Conservation (phyloP, 2,113 vertebrate species). For the Hemiprocne comata region DNA sequence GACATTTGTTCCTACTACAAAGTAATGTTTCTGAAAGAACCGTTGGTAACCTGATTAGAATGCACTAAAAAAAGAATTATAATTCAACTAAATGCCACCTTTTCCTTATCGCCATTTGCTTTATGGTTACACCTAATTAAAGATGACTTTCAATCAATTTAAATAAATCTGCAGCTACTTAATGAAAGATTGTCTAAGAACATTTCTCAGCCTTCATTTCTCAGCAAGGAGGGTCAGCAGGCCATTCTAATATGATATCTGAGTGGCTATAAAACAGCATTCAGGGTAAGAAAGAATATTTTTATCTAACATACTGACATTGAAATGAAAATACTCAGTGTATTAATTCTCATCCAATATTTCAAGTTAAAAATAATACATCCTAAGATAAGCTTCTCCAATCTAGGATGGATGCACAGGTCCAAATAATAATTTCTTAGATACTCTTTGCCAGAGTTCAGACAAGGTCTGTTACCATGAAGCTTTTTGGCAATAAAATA, state of each 20-base stretch:
- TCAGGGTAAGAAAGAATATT: background rate
- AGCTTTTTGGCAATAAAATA: background rate
- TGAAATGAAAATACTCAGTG: background rate
- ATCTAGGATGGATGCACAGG: background rate
- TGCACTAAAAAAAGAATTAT: background rate
- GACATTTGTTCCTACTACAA: background rate
- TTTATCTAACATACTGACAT: background rate
- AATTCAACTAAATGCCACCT: background rate
- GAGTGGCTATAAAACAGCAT: background rate
- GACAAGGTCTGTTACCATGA: background rate
- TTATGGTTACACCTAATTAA: slow-evolving; percentile 56
- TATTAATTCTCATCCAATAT: slow-evolving; percentile 1
- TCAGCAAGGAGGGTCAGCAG: slow-evolving; percentile 16
- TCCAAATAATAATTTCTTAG: background rate
- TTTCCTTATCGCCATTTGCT: slow-evolving; percentile 7
- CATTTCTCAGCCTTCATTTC: background rate
- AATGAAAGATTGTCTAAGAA: slow-evolving; percentile 34
- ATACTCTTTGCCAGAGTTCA: background rate
- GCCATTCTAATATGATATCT: background rate
- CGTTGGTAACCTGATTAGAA: slow-evolving; percentile 16
- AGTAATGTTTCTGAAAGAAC: background rate
- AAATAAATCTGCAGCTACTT: slow-evolving; percentile 30
- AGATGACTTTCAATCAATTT: slow-evolving; percentile 16
- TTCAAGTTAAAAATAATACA: slow-evolving; percentile 5
- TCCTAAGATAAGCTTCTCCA: background rate